These are phyloP conservation scores for Bombus soroeensis DNA, from an alignment of 1,140 invertebrate species.

Conservation along the genomic window DNA sequence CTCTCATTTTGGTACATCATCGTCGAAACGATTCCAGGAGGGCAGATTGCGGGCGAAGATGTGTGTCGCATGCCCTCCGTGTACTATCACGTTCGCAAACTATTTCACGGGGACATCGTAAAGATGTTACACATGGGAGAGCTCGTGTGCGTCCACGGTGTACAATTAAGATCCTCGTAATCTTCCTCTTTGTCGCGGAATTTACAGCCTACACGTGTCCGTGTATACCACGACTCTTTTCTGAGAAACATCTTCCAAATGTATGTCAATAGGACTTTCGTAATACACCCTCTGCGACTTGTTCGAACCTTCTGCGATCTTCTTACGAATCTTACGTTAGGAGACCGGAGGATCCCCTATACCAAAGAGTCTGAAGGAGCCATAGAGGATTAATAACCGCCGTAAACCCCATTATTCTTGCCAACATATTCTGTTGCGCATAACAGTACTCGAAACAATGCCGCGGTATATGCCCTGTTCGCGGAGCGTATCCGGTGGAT, in stretches of 20 bases:
- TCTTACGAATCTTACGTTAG: not conserved
- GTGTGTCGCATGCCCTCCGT: conserved; percentile 33
- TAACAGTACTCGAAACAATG: conserved; percentile 54
- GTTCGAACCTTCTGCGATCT: not conserved
- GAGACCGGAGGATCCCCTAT: not conserved
- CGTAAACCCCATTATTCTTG: conserved; percentile 47
- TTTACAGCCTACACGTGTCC: conserved; percentile 33
- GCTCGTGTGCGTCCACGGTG: conserved; percentile 5
- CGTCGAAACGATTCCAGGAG: not conserved
- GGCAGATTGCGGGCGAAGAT: conserved; percentile 35
- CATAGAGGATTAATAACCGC: conserved; percentile 47
- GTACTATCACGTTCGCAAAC: conserved; percentile 43
- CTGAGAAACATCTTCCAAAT: not conserved
- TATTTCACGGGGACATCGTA: conserved; percentile 29
- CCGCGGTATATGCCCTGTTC: conserved; percentile 5
- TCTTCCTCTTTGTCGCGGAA: conserved; percentile 6
- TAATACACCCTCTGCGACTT: not conserved
- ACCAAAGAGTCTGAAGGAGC: conserved; percentile 14
- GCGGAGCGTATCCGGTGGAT: conserved; percentile 49
- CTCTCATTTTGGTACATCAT: not conserved
- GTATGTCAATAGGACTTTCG: not conserved
- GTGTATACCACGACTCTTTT: too few species aligned
- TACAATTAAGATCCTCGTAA: conserved; percentile 54
- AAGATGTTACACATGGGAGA: conserved; percentile 36
- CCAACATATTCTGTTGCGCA: conserved; percentile 29